A percentile compares a stretch with the other conserved stretches of the same genome.
These are phyloP conservation scores for Machimus atricapillus DNA, from an alignment of 2,888 invertebrate genomes.

Conservation along the genomic window DNA sequence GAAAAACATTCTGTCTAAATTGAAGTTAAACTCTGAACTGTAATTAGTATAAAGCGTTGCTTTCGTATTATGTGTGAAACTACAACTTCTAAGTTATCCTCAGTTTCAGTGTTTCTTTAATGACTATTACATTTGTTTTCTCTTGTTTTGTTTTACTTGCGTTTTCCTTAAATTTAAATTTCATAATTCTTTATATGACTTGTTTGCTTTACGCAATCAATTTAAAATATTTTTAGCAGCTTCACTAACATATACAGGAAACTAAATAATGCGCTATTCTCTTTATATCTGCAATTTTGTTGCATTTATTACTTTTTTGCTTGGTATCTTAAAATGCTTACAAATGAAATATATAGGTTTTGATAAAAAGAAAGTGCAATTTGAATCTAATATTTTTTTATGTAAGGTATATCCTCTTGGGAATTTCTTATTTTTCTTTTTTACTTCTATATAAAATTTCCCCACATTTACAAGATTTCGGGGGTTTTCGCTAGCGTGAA, in stretches of 20 bases:
- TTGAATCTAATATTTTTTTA: conserved; percentile 4
- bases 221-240: conserved; percentile 8
- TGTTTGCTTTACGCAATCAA: conserved; percentile 4
- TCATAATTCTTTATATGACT: conserved; percentile 14
- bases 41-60: conserved; percentile 20
- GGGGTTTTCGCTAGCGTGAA: background rate
- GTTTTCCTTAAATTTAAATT: conserved; percentile 29
- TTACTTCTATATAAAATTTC: background rate
- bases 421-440: background rate
- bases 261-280: conserved; percentile 16
- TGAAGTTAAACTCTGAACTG: conserved; percentile 34
- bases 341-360: conserved; percentile 4
- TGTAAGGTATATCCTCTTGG: background rate
- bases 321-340: conserved; percentile 1
- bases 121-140: background rate
- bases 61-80: conserved; percentile 28
- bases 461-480: background rate
- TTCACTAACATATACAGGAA: conserved; percentile 18
- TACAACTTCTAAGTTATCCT: conserved; percentile 30
- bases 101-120: conserved; percentile 21
- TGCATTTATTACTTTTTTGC: background rate
- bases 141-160: background rate
- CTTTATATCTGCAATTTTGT: background rate
- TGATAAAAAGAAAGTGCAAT: conserved; percentile 4
- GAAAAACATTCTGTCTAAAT: conserved; percentile 35